Conservation (phyloP, 2,113 vertebrate species). For the Noturus placidus region DNA sequence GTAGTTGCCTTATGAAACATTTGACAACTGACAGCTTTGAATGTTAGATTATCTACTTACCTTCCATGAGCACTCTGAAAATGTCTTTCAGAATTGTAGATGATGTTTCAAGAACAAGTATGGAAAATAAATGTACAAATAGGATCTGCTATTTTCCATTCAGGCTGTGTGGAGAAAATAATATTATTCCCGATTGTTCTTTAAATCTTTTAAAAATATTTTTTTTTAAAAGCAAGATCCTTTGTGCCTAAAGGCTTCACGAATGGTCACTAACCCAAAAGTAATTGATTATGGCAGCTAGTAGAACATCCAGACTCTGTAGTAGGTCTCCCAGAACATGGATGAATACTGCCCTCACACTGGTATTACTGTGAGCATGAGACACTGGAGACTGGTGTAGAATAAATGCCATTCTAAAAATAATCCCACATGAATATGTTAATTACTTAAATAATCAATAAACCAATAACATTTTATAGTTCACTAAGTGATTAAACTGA, state of each 20-base stretch:
- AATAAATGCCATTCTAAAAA: conserved; percentile 82
- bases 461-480: background rate
- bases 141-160: conserved; percentile 86
- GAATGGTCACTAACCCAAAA: conserved; percentile 74
- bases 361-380: conserved; percentile 70
- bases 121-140: conserved; percentile 92
- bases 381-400: conserved; percentile 79
- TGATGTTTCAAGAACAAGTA: conserved; percentile 83
- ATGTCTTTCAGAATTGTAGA: conserved; percentile 82
- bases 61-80: conserved; percentile 87
- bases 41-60: conserved; percentile 61
- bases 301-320: conserved; percentile 84
- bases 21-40: background rate
- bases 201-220: too few species aligned
- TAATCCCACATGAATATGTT: background rate
- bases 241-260: background rate
- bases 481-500: background rate
- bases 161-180: conserved; percentile 71
- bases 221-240: background rate
- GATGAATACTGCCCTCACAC: conserved; percentile 86
- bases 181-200: background rate
- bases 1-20: background rate
- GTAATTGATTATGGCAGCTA: conserved; percentile 82
- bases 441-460: background rate
- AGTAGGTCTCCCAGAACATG: conserved; percentile 88